phyloP scores from a whole-genome alignment of 2,113 vertebrate genomes.

The Ciconia maguari region DNA sequence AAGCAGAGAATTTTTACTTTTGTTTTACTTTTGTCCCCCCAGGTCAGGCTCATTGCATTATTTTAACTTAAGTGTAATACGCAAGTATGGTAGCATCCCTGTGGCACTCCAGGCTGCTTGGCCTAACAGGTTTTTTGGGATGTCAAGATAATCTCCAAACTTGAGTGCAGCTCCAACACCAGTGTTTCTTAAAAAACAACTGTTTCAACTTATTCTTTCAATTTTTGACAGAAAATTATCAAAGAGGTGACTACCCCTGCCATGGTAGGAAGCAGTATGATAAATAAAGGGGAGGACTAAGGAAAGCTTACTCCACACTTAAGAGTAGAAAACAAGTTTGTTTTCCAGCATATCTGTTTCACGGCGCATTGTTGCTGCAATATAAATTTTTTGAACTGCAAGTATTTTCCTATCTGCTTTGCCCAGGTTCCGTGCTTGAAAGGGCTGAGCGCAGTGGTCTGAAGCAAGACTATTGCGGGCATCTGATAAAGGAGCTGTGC shows the following conservation, averaged over 20 bases:
- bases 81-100: background rate
- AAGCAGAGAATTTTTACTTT: background rate
- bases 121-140: background rate
- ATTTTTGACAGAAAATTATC: background rate
- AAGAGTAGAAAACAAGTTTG: background rate
- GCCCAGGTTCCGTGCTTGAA: background rate
- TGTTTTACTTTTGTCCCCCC: background rate
- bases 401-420: background rate
- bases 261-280: background rate
- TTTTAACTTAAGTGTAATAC: background rate
- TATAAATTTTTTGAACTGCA: background rate
- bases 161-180: background rate
- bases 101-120: background rate
- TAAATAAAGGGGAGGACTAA: background rate
- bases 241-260: background rate
- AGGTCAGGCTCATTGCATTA: background rate
- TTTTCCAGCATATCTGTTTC: background rate
- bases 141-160: background rate
- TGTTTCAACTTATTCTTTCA: background rate
- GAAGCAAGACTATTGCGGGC: background rate
- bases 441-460: background rate
- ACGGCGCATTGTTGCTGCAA: background rate
- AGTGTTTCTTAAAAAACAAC: background rate
- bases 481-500: background rate
- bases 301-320: background rate